phyloP scores from a whole-genome alignment of 2,113 vertebrate species.

The Dunckerocampus dactyliophorus region DNA sequence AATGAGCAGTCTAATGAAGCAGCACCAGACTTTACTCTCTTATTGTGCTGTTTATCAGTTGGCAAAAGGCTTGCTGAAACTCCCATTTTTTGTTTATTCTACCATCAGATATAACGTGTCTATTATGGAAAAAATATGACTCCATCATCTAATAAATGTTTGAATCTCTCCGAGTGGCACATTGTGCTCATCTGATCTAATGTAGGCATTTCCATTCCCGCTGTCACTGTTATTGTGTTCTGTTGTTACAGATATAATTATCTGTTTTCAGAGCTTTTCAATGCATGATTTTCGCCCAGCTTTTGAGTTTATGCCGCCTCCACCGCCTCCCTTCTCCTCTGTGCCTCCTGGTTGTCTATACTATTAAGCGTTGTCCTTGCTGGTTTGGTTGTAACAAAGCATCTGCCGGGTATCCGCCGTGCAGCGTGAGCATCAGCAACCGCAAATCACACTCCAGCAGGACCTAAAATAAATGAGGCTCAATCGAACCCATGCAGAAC shows the following conservation, averaged over 20 bases:
- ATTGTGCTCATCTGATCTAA: constrained; percentile 42
- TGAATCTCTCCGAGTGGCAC: constrained; percentile 27
- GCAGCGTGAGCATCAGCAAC: constrained; percentile 46
- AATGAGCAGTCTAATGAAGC: constrained; percentile 61
- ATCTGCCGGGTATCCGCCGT: constrained; percentile 58
- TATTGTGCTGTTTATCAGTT: constrained; percentile 34
- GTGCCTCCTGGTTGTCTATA: constrained; percentile 23
- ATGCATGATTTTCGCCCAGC: constrained; percentile 39
- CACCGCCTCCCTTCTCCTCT: neutral
- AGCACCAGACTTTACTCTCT: constrained; percentile 39
- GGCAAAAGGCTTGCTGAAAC: constrained; percentile 26
- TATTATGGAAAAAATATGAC: constrained; percentile 28
- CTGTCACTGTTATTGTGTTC: constrained; percentile 58
- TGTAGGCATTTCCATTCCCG: constrained; percentile 41
- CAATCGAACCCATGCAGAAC: constrained; percentile 47
- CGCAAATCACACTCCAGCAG: constrained; percentile 63
- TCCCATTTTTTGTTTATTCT: constrained; percentile 27
- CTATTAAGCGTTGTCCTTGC: constrained; percentile 52
- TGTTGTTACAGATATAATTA: constrained; percentile 65
- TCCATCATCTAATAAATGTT: constrained; percentile 30
- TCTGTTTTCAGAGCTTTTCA: constrained; percentile 53
- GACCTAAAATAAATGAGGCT: constrained; percentile 63
- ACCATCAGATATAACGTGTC: constrained; percentile 26
- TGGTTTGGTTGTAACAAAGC: constrained; percentile 52
- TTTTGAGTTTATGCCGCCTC: constrained; percentile 13